Percentiles rank a stretch among this genome's conserved stretches.
Evolutionary conservation across 1,140 invertebrate genomes (phyloP).

Genomic region (honey bee (Apis mellifera)): DNA sequence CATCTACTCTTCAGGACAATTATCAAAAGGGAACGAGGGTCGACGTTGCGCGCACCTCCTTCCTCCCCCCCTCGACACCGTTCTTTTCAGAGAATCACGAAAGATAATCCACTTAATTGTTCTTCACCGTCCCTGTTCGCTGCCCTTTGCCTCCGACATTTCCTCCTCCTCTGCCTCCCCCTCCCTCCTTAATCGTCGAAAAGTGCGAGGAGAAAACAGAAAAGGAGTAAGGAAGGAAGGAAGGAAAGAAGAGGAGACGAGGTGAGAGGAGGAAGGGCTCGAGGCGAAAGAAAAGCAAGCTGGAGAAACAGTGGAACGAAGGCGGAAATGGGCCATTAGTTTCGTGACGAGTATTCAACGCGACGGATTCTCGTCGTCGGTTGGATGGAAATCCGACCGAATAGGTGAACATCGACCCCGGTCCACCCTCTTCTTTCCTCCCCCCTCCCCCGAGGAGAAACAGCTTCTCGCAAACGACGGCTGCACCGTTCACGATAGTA

Average conservation of each 20-base stretch:
- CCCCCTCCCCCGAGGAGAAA: constrained; percentile 19
- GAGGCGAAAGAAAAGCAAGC: constrained; percentile 26
- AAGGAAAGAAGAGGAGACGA: background rate
- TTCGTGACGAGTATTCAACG: constrained; percentile 63
- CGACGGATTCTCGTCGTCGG: constrained; percentile 56
- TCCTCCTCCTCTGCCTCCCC: background rate
- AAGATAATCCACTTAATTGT: constrained; percentile 45
- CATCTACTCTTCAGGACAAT: constrained; percentile 5
- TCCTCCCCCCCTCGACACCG: background rate
- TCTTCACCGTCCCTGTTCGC: background rate
- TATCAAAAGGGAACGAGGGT: background rate
- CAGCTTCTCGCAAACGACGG: constrained; percentile 38
- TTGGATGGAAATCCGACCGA: constrained; percentile 56
- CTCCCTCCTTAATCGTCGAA: background rate
- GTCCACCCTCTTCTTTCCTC: constrained; percentile 29
- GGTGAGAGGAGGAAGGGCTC: too few species aligned
- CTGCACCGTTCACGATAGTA: constrained; percentile 63
- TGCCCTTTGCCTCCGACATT: background rate
- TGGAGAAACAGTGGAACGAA: constrained; percentile 31
- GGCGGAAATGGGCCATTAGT: constrained; percentile 64
- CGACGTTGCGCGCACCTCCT: background rate
- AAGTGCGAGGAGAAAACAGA: too few species aligned
- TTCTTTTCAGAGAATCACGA: background rate
- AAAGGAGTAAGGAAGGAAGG: background rate
- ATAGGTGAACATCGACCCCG: constrained; percentile 59